Evolutionary conservation across 2,797 vertebrate species (phyloP).

Genomic region (Denticeps clupeoides): DNA sequence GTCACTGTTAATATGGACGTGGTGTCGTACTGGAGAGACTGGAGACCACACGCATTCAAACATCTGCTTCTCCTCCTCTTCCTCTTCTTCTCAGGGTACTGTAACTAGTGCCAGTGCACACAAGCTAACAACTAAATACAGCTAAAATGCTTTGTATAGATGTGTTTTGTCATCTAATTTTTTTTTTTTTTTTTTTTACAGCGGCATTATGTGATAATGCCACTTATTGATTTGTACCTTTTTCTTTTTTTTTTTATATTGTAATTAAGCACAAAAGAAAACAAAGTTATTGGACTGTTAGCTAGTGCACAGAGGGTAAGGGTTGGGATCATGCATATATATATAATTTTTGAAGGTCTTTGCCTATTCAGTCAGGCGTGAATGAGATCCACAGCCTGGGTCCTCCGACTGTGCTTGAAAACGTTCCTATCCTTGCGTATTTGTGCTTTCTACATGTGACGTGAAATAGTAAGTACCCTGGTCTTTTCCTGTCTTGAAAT

Average conservation of each 20-base stretch:
- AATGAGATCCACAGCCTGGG: background rate
- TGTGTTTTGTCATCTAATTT: background rate
- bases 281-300: background rate
- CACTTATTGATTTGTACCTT: background rate
- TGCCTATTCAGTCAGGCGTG: background rate
- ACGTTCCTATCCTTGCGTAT: constrained; percentile 24
- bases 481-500: background rate
- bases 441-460: constrained; percentile 6
- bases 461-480: background rate
- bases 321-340: background rate
- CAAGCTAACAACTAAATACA: background rate
- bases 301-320: background rate
- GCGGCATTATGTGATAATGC: background rate
- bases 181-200: background rate
- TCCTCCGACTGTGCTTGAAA: constrained; percentile 26
- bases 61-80: background rate
- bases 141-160: background rate
- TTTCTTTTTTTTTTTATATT: background rate
- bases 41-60: background rate
- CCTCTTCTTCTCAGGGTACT: background rate
- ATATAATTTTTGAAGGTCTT: constrained; percentile 12
- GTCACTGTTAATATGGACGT: constrained; percentile 8
- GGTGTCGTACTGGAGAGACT: background rate
- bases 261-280: background rate
- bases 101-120: background rate